Conservation (phyloP, 53 echinoderm and acorn worm genomes). For the Stichopus horrens region DNA sequence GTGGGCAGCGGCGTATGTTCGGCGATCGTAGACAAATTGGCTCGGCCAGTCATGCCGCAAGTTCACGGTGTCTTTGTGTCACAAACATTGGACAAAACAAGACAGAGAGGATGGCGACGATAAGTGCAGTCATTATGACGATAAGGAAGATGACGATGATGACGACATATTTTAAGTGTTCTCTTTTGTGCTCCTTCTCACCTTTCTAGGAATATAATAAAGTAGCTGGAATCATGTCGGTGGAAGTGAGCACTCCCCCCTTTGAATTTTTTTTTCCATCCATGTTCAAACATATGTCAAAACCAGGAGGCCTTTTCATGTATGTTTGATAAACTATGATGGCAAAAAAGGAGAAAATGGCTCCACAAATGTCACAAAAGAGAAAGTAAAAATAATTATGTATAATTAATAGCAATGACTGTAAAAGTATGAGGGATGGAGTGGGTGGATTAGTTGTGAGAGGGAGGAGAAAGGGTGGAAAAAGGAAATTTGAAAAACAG, state of each 20-base stretch:
- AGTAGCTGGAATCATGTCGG: not conserved
- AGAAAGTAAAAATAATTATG: not conserved
- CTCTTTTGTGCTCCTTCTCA: not conserved
- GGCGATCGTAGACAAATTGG: not conserved
- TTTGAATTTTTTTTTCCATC: too few relatives aligned
- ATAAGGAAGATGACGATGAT: too few relatives aligned
- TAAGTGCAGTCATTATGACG: too few relatives aligned
- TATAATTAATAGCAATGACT: too few relatives aligned
- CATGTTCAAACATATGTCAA: not conserved
- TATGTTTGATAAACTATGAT: not conserved
- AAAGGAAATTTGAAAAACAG: too few relatives aligned
- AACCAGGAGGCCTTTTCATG: not conserved
- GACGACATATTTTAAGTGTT: not conserved
- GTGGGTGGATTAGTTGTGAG: too few relatives aligned
- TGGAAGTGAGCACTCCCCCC: not conserved
- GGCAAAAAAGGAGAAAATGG: not conserved
- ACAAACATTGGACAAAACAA: not conserved
- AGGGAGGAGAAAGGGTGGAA: too few relatives aligned
- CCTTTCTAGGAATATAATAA: not conserved
- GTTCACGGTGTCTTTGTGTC: not conserved
- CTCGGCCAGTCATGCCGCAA: not conserved
- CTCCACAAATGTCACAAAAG: not conserved
- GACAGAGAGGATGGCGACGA: too few relatives aligned
- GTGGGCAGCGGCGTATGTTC: not conserved
- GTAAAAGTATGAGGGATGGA: too few relatives aligned